phyloP scores from a whole-genome alignment of 2,888 invertebrate genomes.

The Andrena praecox region DNA sequence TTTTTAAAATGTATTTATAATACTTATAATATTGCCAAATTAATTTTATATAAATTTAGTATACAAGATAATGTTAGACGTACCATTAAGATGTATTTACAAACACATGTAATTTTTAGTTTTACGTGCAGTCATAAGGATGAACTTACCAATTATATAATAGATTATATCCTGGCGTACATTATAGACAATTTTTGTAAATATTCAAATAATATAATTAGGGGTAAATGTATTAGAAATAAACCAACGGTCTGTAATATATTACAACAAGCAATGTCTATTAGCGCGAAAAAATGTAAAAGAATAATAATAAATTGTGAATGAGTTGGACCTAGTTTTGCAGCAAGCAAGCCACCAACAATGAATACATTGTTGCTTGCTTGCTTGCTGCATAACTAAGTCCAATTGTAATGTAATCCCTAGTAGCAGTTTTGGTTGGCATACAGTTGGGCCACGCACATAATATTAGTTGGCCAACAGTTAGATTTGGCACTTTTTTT shows the following conservation, averaged over 20 bases:
- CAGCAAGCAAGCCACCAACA: too few species aligned
- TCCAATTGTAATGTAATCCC: too few species aligned
- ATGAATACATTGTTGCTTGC: too few species aligned
- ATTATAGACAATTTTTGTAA: neutral
- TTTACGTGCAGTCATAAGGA: neutral
- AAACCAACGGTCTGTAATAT: neutral
- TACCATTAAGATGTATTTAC: neutral
- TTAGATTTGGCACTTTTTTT: too few species aligned
- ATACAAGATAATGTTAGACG: too few species aligned
- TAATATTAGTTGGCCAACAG: too few species aligned
- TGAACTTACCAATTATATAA: neutral
- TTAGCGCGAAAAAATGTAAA: neutral
- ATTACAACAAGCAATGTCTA: neutral
- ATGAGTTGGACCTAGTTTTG: neutral
- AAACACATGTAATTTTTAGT: slow-evolving; percentile 3
- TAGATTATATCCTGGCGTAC: neutral
- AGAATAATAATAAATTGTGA: neutral
- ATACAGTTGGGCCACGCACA: too few species aligned
- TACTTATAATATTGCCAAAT: too few species aligned
- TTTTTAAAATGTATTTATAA: too few species aligned
- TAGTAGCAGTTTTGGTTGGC: too few species aligned
- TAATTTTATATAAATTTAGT: too few species aligned
- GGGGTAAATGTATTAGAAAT: neutral
- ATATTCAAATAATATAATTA: neutral
- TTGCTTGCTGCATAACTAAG: too few species aligned